A percentile compares a stretch with the other conserved stretches of the same genome.
These are phyloP conservation scores for Parauchenoglanis ngamensis DNA, from an alignment of 2,797 vertebrate genomes.

Conservation along the genomic window DNA sequence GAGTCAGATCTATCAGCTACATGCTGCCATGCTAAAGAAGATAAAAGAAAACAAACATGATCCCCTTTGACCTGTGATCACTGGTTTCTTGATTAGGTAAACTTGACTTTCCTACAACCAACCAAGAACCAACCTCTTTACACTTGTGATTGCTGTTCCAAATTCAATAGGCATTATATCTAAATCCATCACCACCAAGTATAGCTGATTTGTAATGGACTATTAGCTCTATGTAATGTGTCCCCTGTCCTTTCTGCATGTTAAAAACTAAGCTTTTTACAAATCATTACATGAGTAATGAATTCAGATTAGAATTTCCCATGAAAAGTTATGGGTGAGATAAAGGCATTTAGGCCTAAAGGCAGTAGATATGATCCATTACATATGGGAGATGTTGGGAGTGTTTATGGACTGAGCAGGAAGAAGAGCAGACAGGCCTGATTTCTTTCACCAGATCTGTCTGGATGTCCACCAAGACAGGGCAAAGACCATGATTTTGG, in stretches of 20 bases:
- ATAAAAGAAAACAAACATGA: neutral
- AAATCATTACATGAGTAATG: constrained; percentile 48
- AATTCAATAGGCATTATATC: constrained; percentile 38
- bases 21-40: neutral
- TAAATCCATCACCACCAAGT: constrained; percentile 29
- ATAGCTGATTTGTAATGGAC: constrained; percentile 50
- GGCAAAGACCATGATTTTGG: constrained; percentile 22
- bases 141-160: constrained; percentile 30
- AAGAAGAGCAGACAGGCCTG: constrained; percentile 46
- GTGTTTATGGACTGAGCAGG: constrained; percentile 46
- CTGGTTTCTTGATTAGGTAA: constrained; percentile 16
- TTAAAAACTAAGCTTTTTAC: constrained; percentile 19
- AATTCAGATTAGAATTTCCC: constrained; percentile 45
- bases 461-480: constrained; percentile 45
- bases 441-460: constrained; percentile 36
- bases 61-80: constrained; percentile 14
- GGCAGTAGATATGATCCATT: constrained; percentile 34
- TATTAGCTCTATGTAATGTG: constrained; percentile 46
- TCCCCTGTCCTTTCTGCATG: neutral
- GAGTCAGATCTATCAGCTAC: constrained; percentile 17
- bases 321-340: constrained; percentile 41
- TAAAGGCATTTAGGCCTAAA: constrained; percentile 23
- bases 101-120: neutral
- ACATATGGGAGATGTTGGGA: constrained; percentile 30
- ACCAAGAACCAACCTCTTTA: constrained; percentile 3